Percentiles rank a stretch among this genome's conserved stretches.
These are phyloP conservation scores for Callipepla squamata DNA, from an alignment of 2,113 vertebrate species.

Conservation along the genomic window DNA sequence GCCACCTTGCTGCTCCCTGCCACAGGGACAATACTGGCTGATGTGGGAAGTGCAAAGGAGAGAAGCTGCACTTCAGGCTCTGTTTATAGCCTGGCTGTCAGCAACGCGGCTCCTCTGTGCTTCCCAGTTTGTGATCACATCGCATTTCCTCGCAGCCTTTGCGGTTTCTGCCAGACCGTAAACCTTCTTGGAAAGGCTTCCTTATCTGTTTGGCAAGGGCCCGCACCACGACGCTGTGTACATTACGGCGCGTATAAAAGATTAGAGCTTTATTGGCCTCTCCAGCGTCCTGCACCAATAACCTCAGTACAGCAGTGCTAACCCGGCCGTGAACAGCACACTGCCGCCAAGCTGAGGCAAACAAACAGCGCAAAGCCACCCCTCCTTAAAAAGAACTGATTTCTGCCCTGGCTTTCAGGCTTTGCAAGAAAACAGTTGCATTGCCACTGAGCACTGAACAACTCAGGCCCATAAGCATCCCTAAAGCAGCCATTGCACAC, in stretches of 20 bases:
- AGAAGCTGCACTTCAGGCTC: neutral
- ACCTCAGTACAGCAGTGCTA: constrained; percentile 42
- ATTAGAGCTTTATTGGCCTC: constrained; percentile 59
- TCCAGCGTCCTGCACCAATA: constrained; percentile 43
- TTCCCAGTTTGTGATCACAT: neutral
- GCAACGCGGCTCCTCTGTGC: neutral
- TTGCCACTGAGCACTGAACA: neutral
- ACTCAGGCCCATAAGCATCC: neutral
- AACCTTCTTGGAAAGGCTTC: neutral
- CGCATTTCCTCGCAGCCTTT: neutral
- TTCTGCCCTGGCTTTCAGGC: neutral
- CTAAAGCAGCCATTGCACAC: neutral
- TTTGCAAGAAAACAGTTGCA: neutral
- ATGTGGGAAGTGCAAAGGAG: neutral
- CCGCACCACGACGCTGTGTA: neutral
- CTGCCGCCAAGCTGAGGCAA: constrained; percentile 23
- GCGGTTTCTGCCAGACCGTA: neutral
- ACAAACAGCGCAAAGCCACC: constrained; percentile 12
- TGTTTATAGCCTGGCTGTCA: neutral
- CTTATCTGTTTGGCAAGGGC: neutral
- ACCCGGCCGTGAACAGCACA: neutral
- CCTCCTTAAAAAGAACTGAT: neutral
- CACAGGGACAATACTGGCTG: no score
- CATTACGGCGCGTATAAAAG: constrained; percentile 41
- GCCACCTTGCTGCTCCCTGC: no score